Evolutionary conservation across 1,140 invertebrate genomes (phyloP).

Genomic region (Solen grandis): DNA sequence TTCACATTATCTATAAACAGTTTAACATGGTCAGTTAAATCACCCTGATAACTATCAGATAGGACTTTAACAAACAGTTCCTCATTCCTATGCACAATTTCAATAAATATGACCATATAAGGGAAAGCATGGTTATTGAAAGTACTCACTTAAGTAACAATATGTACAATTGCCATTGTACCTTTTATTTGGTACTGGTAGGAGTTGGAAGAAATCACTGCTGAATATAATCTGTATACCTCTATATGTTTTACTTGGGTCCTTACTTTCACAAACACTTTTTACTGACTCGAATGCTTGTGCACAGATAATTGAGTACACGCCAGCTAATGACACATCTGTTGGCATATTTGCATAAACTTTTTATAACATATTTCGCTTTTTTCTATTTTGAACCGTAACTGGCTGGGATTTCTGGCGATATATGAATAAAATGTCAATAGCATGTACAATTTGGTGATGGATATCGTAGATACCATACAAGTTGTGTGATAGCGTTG

Average conservation of each 20-base stretch:
- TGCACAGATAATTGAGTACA: slow-evolving; percentile 3
- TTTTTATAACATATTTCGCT: no score
- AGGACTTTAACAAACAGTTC: neutral
- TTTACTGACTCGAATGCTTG: slow-evolving; percentile 2
- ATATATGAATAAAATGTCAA: no score
- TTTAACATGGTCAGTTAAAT: neutral
- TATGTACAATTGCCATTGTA: slow-evolving; percentile 23
- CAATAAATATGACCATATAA: neutral
- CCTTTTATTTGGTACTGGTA: slow-evolving; percentile 12
- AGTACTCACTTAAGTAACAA: slow-evolving; percentile 15
- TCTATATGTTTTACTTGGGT: no score
- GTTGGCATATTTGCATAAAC: no score
- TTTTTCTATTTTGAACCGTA: no score
- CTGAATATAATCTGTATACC: slow-evolving; percentile 7
- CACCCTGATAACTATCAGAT: neutral
- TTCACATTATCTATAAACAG: neutral
- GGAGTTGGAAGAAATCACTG: slow-evolving; percentile 20
- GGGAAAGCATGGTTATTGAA: neutral
- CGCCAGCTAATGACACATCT: slow-evolving; percentile 1
- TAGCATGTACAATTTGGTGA: no score
- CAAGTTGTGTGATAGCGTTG: no score
- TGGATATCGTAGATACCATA: no score
- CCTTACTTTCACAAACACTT: neutral
- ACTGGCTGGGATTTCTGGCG: no score
- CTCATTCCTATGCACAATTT: slow-evolving; percentile 10